Conservation (phyloP, 2,113 vertebrate species). For the Burhinus bistriatus region DNA sequence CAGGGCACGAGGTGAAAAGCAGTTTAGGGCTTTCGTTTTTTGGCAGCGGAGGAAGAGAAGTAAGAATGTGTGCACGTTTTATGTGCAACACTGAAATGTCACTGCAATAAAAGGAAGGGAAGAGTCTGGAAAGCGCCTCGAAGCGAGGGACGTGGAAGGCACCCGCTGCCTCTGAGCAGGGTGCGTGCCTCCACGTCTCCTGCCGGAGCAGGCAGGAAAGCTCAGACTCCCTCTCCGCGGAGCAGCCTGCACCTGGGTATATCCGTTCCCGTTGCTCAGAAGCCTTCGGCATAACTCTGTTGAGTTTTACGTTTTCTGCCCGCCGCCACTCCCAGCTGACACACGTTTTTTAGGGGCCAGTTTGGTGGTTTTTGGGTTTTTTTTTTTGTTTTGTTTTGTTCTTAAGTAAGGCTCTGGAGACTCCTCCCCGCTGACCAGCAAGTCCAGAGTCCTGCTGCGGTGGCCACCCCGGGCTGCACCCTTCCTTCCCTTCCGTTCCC, state of each 20-base stretch:
- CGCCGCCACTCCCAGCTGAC: fast-evolving
- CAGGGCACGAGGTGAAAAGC: not conserved
- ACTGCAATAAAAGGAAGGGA: not conserved
- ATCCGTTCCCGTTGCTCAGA: fast-evolving
- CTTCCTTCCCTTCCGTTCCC: not conserved
- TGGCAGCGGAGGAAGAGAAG: not conserved
- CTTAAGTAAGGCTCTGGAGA: not conserved
- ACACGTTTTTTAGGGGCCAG: fast-evolving
- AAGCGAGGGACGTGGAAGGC: not conserved
- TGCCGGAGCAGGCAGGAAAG: not conserved
- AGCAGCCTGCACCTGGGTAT: fast-evolving
- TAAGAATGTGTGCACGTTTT: fast-evolving
- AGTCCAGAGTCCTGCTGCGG: not conserved
- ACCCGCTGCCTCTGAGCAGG: not conserved
- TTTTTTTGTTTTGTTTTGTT: fast-evolving
- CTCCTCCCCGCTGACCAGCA: not conserved
- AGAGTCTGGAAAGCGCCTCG: not conserved
- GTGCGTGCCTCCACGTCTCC: not conserved
- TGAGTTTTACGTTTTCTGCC: not conserved
- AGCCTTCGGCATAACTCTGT: not conserved
- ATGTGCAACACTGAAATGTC: fast-evolving
- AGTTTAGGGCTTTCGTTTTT: not conserved
- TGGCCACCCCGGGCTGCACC: not conserved
- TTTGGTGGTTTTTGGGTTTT: no score
- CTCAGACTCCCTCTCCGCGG: fast-evolving